These are phyloP conservation scores for Eubasilissa splendida DNA, from an alignment of 2,888 invertebrate species.

Conservation along the genomic window DNA sequence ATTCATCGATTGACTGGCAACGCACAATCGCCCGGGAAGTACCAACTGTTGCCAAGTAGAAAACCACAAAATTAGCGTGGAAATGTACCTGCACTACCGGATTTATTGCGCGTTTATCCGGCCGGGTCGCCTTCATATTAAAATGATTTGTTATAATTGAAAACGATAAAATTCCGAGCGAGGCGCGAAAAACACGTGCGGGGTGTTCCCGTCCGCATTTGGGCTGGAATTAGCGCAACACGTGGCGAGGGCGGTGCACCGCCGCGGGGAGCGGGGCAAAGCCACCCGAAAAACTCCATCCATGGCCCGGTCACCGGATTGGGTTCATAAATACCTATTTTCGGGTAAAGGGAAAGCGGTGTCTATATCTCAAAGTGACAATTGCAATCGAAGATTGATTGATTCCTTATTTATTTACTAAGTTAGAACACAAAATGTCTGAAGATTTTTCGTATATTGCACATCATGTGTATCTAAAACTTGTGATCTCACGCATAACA, in stretches of 20 bases:
- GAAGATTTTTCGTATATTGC: no score
- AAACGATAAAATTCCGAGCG: slow-evolving; percentile 36
- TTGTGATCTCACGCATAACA: no score
- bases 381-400: no score
- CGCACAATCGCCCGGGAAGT: not conserved
- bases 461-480: no score
- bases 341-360: no score
- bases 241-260: slow-evolving; percentile 18
- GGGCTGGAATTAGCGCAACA: slow-evolving; percentile 47
- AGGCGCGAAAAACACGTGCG: slow-evolving; percentile 34
- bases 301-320: no score
- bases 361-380: no score
- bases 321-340: no score
- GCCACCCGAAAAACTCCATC: no score
- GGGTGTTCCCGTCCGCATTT: slow-evolving; percentile 27
- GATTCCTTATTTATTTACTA: no score
- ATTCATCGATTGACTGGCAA: not conserved
- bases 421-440: no score
- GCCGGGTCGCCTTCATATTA: slow-evolving; percentile 30
- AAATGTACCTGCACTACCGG: slow-evolving; percentile 36
- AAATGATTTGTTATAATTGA: slow-evolving; percentile 46
- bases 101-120: slow-evolving; percentile 33
- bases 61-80: slow-evolving; percentile 28
- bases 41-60: not conserved
- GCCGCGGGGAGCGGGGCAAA: no score